Evolutionary conservation across 1,140 invertebrate genomes (phyloP), one percentile per base, ranked within the genome.

Genomic region (Bombus difficillimus): DNA sequence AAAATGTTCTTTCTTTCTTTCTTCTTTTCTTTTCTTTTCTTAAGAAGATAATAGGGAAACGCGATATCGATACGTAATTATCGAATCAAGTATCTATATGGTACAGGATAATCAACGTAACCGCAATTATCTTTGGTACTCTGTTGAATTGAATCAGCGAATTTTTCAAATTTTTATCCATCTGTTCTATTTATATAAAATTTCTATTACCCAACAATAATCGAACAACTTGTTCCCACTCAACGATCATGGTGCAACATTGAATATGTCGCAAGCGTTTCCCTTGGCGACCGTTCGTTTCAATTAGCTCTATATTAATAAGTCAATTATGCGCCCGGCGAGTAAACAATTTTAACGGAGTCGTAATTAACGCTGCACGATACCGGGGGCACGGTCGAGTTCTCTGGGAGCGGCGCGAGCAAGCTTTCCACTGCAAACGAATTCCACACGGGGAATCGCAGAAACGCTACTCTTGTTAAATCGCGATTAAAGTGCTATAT

Each of bases 371-470:
- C 82, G 74, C 64, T 47, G 18, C 43, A 34, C 34, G 81, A 69
- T 83, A 34, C 62, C 59, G 25, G 13, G 13, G 57, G 37, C 43
- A 64, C 57, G 75, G 57, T 59, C 34, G 34, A 76, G 74, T 9
- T 43, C 28, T 25, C 32, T 59, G 71, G 69, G 80, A 43, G 34
- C 79, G 43, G 39, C 59, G 77, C 77, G 15, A 72, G 78, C 78
- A 8, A 59, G 79, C 47, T 10, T 25, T 69, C 64, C 81, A 74
- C 10, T 73, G 18, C 62, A 8, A 77, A 83, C 82, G 47, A 89
- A 87, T 89, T 88, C 87, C 82, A 59, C 43, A 25, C 25, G 13
- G 57, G 37, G 75, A 77, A 88, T 89, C 86, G 86, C 73, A 83
- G 81, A 83, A 83, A 83, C 81, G 59, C 73, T 69, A 76, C 73